Evolutionary conservation across 2,888 invertebrate genomes (phyloP), one percentile per base, ranked within the genome.

Genomic region (Xestia c-nigrum): DNA sequence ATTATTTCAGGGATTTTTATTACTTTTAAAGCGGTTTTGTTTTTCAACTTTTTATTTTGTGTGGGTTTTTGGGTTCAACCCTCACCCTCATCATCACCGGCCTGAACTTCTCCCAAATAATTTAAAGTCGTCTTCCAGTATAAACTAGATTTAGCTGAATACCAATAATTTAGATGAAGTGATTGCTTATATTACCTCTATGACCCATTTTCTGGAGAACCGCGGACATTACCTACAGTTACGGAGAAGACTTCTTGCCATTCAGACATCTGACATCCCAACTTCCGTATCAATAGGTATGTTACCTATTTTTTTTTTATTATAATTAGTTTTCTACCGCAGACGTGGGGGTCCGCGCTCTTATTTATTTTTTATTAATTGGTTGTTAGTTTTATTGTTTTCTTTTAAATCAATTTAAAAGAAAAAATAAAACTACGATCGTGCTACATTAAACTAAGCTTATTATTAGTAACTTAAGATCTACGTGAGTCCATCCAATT

Each of bases 11-110:
- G 76, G 40, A 57, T 79, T 57, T 59, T 76, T 38, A 68, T 79
- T 57, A 76, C 55, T 64, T 64, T 75, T 64, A 43, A 80, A 80
- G 47, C 55, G 73, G 24, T 80, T 77, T 72, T 40, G 12, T 72
- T 64, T 72, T 68, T 38, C 3, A 57, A 52, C 24, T n/a, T 63
- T 46, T 24, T n/a, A 5, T 38, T 16, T 1, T 16, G n/a, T n/a
- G 14, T 38, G 9, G 16, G 5, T 5, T 10, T 16, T 21, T 9
- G 21, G 5, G n/a, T 52, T 67, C 16, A 16, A n/a, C 9, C 46
- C 12, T 12, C 5, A 24, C 1, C 19, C 5, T 59, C 38, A 61
- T 21, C 19, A 16, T 63, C 12, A 63, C 12, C 21, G 21, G 40
- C 40, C 10, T 21, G 4, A 9, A 61, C 10, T 61, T n/a, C 16